Conservation (phyloP, 2,888 invertebrate genomes). For the Lepidocyrtinus sp. region DNA sequence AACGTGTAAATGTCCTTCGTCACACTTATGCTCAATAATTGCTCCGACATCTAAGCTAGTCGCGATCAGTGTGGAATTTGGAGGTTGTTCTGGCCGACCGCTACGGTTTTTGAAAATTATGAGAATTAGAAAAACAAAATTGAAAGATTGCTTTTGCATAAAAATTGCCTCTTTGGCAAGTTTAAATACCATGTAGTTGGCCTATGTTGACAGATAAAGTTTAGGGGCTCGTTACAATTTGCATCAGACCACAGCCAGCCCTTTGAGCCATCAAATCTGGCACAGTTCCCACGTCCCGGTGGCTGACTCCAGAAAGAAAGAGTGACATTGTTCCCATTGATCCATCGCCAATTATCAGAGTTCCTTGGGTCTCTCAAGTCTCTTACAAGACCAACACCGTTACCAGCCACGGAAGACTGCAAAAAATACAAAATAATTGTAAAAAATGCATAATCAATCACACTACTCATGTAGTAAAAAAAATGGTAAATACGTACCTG, state of each 20-base stretch:
- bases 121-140: too few species aligned
- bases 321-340: slow-evolving; percentile 88
- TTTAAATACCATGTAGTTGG: slow-evolving; percentile 84
- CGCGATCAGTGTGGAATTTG: slow-evolving; percentile 89
- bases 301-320: slow-evolving; percentile 95
- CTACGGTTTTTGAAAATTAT: too few species aligned
- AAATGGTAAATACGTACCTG: slow-evolving; percentile 87
- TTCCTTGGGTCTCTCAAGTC: slow-evolving; percentile 87
- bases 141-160: too few species aligned
- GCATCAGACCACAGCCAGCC: slow-evolving; percentile 97
- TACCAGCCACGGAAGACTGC: slow-evolving; percentile 91
- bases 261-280: slow-evolving; percentile 91
- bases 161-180: too few species aligned
- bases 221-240: slow-evolving; percentile 85
- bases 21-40: slow-evolving; percentile 87
- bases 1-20: slow-evolving; percentile 86
- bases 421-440: slow-evolving; percentile 94
- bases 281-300: slow-evolving; percentile 87
- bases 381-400: slow-evolving; percentile 95
- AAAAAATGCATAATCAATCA: slow-evolving; percentile 95
- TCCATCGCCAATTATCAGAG: slow-evolving; percentile 89
- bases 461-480: slow-evolving; percentile 92
- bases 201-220: slow-evolving; percentile 95
- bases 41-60: slow-evolving; percentile 86
- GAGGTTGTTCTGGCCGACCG: slow-evolving; percentile 92